Percentiles rank a stretch among this genome's conserved stretches.
Conservation (phyloP, 2,797 vertebrate species). For the Cottoperca gobio region DNA sequence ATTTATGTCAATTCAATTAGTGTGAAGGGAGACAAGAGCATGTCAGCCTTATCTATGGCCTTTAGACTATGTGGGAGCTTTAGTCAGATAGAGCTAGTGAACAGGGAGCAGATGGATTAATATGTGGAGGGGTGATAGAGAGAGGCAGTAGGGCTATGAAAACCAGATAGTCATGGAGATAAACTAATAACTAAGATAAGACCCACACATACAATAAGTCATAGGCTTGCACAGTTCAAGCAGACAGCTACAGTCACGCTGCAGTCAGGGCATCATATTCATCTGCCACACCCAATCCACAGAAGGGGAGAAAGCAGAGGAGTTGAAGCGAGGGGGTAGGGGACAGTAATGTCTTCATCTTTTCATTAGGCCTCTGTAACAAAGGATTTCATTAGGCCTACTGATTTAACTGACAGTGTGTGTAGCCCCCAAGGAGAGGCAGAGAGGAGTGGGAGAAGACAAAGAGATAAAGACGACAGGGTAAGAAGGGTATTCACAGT, state of each 20-base stretch:
- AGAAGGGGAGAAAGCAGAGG: not conserved
- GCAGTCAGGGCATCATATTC: conserved; percentile 43
- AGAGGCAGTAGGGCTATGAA: conserved; percentile 51
- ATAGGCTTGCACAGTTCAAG: conserved; percentile 38
- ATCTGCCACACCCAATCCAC: conserved; percentile 38
- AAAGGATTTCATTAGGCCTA: not conserved
- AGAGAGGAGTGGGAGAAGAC: conserved; percentile 31
- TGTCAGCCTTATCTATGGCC: conserved; percentile 70
- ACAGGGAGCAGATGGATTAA: conserved; percentile 68
- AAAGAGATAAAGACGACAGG: conserved; percentile 35
- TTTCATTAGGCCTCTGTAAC: conserved; percentile 46
- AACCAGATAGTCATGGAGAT: conserved; percentile 77
- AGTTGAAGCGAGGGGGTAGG: not conserved
- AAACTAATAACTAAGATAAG: conserved; percentile 78
- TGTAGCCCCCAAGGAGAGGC: conserved; percentile 35
- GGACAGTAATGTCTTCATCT: conserved; percentile 43
- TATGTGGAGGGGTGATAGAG: conserved; percentile 59
- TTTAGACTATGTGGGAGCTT: conserved; percentile 67
- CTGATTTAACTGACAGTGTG: conserved; percentile 14
- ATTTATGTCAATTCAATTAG: conserved; percentile 76
- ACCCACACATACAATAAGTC: conserved; percentile 45
- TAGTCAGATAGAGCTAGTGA: conserved; percentile 58
- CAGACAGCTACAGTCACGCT: conserved; percentile 56
- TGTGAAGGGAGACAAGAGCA: conserved; percentile 55
- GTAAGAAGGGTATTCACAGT: conserved; percentile 14